phyloP scores from a whole-genome alignment of 2,113 vertebrate species.

The Hydropotes inermis region DNA sequence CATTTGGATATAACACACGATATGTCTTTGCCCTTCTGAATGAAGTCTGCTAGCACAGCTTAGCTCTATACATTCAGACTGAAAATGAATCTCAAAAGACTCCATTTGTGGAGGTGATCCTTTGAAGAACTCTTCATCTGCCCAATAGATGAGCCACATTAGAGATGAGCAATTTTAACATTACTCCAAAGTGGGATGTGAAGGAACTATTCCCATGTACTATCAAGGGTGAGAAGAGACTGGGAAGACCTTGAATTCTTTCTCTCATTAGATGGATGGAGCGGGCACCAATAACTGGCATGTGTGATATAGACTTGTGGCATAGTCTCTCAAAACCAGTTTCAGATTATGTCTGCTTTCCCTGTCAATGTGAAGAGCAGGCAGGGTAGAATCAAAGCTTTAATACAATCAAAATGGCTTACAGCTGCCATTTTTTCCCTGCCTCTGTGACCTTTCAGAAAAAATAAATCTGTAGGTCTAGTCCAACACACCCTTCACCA shows the following conservation, averaged over 20 bases:
- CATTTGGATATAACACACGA: background rate
- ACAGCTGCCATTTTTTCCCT: background rate
- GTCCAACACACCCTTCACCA: background rate
- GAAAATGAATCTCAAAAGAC: background rate
- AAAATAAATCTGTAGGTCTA: constrained; percentile 19
- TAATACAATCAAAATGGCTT: background rate
- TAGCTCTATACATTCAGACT: background rate
- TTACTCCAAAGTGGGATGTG: background rate
- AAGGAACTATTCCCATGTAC: background rate
- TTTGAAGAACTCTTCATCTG: constrained; percentile 14
- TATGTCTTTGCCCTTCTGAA: background rate
- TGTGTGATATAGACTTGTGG: background rate
- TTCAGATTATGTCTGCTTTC: constrained; percentile 10
- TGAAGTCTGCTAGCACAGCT: background rate
- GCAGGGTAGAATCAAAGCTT: background rate
- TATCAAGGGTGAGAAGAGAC: background rate
- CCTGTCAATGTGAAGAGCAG: background rate
- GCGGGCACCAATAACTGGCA: background rate
- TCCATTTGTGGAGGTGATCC: background rate
- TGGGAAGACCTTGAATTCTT: background rate
- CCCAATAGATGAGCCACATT: background rate
- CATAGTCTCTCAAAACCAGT: background rate
- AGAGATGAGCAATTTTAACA: background rate
- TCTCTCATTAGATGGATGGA: background rate
- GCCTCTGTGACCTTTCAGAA: constrained; percentile 5